Base-by-base conservation (phyloP, 2,113 vertebrate species). In the Myrmecophaga tridactyla region DNA sequence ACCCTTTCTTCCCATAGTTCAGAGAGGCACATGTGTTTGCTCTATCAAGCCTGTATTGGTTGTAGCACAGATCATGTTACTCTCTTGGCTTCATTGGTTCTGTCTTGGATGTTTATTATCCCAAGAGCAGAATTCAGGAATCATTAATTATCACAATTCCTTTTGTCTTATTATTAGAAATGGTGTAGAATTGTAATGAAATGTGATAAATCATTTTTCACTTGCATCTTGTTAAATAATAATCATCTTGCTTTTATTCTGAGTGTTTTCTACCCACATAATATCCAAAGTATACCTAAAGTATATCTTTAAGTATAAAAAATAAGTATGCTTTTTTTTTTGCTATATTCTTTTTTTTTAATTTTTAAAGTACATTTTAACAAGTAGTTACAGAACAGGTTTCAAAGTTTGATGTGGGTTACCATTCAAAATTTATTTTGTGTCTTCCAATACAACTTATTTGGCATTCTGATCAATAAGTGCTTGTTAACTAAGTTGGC, bases 401-500 rank as follows among this genome's bases (percentile, higher is more conserved):
- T n/a, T n/a, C n/a, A n/a, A n/a, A n/a, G n/a, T n/a, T n/a, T n/a
- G n/a, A n/a, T n/a, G n/a, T n/a, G n/a, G n/a, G n/a, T n/a, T n/a
- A n/a, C n/a, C n/a, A n/a, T n/a, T n/a, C 8, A 36, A 39, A 60
- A 12, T 56, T 51, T 84, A 20, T 60, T 80, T 73, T 53, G 21
- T 34, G 36, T 88, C 27, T 78, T 93, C 11, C 10, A 39, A 51
- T 80, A 51, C 15, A 73, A 67, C 20, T 89, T 63, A 69, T 81
- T 65, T 90, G 53, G 15, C 63, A 75, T 92, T 95, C n/a, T 63
- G 96, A 95, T 94, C 72, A 75, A 82, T 92, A 96, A 69, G 27
- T 93, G 81, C 46, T 94, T 93, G 34, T 95, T 96, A 90, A 94
- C 41, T 46, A 73, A 76, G 81, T 15, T 88, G 81, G 94, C 65